phyloP scores from a whole-genome alignment of 2,888 invertebrate genomes.

The Cephus pygmeus region DNA sequence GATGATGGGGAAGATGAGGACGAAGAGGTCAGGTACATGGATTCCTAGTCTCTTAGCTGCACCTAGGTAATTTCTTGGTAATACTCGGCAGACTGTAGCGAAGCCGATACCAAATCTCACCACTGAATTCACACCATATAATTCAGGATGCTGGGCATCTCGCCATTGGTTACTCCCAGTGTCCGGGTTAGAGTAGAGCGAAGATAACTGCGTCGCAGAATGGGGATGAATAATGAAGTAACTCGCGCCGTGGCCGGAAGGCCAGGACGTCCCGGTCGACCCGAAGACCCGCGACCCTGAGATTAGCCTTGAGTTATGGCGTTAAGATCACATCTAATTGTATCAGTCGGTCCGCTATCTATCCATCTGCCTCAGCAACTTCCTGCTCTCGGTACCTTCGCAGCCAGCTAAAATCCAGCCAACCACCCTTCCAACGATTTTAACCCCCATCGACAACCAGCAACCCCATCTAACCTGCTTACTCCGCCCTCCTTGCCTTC shows the following conservation, averaged over 20 bases:
- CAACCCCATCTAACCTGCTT: constrained; percentile 36
- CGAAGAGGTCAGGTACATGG: background rate
- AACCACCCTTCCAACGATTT: background rate
- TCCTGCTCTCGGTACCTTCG: background rate
- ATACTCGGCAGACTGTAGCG: background rate
- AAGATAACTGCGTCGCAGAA: constrained; percentile 58
- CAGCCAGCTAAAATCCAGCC: background rate
- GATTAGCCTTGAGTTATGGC: constrained; percentile 65
- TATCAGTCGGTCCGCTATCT: constrained; percentile 56
- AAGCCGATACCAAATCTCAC: constrained; percentile 12
- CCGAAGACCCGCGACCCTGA: constrained; percentile 44
- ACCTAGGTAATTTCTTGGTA: background rate
- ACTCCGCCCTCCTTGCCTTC: constrained; percentile 43
- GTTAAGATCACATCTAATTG: constrained; percentile 66
- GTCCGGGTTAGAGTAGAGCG: constrained; percentile 9
- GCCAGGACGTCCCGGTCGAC: constrained; percentile 39
- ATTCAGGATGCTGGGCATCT: constrained; percentile 15
- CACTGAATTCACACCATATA: constrained; percentile 21
- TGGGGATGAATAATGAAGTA: constrained; percentile 66
- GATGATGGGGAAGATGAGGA: background rate
- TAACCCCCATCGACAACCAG: background rate
- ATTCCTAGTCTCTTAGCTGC: background rate
- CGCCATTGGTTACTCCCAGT: constrained; percentile 11
- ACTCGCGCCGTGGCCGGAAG: constrained; percentile 62
- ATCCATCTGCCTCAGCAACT: constrained; percentile 13